Evolutionary conservation across 1,140 invertebrate species (phyloP), one percentile per base, ranked within the genome.

Genomic region (Hypothenemus hampei): DNA sequence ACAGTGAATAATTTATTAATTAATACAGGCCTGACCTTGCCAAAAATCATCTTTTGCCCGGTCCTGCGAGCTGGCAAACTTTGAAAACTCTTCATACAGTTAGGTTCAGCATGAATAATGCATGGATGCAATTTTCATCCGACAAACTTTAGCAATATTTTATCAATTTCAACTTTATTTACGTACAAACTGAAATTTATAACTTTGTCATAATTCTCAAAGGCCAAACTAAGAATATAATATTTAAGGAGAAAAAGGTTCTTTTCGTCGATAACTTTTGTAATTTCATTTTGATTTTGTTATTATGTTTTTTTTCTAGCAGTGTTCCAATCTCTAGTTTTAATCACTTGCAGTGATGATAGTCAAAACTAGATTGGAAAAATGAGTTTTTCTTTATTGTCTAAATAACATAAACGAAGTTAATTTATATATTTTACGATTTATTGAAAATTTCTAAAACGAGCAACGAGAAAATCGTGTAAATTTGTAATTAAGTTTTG

Each of bases 111-210:
- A 72, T 72, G 70, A 72, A 72, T 72, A 69, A 72, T 72, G 70
- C 68, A 72, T 72, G 67, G 66, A 69, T 72, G 70, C 70, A 72
- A 72, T 72, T 72, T 72, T 72, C 69, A 64, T 69, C 64, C 67
- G 62, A 67, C 68, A 69, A 72, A 72, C 70, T 72, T 72, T 65
- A 54, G 70, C 69, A 70, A 72, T 72, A 72, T 72, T 72, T 72
- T 72, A 72, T 72, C 70, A 72, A 71, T 72, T 72, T 69, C 61
- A 68, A 72, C 69, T 72, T 72, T 72, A 72, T 72, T 72, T 71
- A 71, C 69, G 70, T 70, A 69, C 69, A 71, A 72, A 72, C 68
- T 69, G 65, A 68, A 72, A 70, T 71, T 71, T 71, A 71, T 69
- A 71, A 68, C 68, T 68, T 59, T 59, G 65, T 64, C 65, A 68